Evolutionary conservation across 2,888 invertebrate genomes (phyloP).

Genomic region (Megalurothrips usitatus): DNA sequence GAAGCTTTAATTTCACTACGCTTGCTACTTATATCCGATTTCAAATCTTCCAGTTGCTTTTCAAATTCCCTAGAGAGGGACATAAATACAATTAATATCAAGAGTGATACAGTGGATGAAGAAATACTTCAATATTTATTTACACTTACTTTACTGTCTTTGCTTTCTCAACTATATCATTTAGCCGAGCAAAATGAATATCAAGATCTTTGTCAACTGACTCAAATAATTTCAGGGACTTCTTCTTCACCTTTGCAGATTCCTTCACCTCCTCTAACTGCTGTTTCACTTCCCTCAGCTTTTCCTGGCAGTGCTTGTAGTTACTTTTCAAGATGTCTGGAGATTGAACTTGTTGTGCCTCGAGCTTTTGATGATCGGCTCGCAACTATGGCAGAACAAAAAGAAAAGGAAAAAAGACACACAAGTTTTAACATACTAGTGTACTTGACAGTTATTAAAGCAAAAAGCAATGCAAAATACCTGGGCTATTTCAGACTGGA

Average conservation of each 20-base stretch:
- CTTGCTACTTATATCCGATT: not conserved
- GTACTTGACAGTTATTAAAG: not conserved
- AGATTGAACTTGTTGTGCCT: constrained; percentile 1
- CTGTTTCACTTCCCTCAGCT: not conserved
- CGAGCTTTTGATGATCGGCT: not conserved
- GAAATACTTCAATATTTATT: not conserved
- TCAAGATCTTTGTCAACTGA: not conserved
- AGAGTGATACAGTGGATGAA: not conserved
- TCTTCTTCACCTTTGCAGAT: not conserved
- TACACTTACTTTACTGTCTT: not conserved
- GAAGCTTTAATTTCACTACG: not conserved
- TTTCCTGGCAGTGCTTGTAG: not conserved
- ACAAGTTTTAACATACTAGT: not conserved
- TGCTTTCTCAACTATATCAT: not conserved
- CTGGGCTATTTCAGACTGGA: not conserved
- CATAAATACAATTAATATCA: not conserved
- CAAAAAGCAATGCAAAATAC: not conserved
- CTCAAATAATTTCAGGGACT: not conserved
- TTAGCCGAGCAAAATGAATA: not conserved
- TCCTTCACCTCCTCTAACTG: not conserved
- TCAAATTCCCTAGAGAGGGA: not conserved
- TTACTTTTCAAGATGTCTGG: not conserved
- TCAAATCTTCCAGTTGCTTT: not conserved
- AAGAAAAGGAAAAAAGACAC: not conserved
- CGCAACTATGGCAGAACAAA: not conserved